Base-by-base conservation (phyloP, 92 coral and sea anemone genomes). In the Siderastrea siderea region DNA sequence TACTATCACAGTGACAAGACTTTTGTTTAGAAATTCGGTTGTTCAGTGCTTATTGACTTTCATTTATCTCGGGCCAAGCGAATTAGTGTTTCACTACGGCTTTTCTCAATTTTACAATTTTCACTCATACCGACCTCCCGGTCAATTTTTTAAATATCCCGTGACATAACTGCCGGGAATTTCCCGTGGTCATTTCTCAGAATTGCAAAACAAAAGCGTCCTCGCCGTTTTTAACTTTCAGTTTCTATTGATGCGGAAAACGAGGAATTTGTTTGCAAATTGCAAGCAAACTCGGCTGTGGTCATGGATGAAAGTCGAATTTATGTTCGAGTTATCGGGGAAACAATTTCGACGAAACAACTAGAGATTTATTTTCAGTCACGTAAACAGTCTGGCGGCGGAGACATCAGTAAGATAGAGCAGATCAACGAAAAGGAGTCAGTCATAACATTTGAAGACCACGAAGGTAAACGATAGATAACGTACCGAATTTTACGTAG, bases 351-450 rank as follows among this genome's bases (percentile, higher is more conserved):
- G 38, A 83, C 48, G 72, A 50, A 69, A 17, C 80, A 87, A 50
- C 72, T 90, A 65, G 71, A 75, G 75, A 61, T 72, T 45, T 86
- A 79, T 75, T 90, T 90, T 51, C 90, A 90, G 49, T 78, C 84
- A 46, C 71, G 44, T 54, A 74, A 65, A 75, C 90, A 88, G 47
- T 86, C 93, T 60, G 93, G 93, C 58, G 93, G 93, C 10, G 93
- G 90, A 43, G 87, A 79, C 77, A 72, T 85, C 50, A 43, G 72
- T 43, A 73, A 53, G 16, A 44, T 72, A 7, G 78, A 90, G 19
- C 26, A 43, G 55, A n/a, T 60, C 54, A 69, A 86, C 48, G 83
- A 84, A 47, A 83, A 81, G 15, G 87, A 85, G 38, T 90, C 87
- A 43, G 57, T 78, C 43, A 68, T 90, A 3, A 80, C 79, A 11